Percentiles rank a stretch among this genome's conserved stretches.
These are phyloP conservation scores for Myotis myotis DNA, from an alignment of 2,797 vertebrate species.

Conservation along the genomic window DNA sequence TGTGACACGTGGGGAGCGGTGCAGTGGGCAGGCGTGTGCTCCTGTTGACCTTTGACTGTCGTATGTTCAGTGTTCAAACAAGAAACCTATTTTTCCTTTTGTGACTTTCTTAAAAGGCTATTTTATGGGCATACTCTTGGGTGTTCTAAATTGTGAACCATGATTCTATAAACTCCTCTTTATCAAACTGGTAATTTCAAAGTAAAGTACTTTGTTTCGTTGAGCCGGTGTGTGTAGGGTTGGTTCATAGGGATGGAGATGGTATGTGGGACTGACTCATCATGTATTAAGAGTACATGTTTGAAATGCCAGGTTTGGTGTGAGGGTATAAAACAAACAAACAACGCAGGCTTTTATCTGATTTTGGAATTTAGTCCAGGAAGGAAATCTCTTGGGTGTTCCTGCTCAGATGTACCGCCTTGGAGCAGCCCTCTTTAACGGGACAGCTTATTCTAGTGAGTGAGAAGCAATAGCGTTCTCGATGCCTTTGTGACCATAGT, in stretches of 20 bases:
- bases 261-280: background rate
- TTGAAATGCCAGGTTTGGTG: background rate
- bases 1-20: fast-evolving
- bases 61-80: background rate
- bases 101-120: background rate
- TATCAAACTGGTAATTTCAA: background rate
- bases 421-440: background rate
- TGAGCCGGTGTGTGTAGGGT: background rate
- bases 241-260: background rate
- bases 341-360: background rate
- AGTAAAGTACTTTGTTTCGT: background rate
- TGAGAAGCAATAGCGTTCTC: background rate
- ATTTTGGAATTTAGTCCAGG: background rate
- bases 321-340: background rate
- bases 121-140: background rate
- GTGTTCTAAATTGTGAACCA: background rate
- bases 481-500: fast-evolving
- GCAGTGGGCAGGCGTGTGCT: background rate
- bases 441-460: background rate
- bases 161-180: background rate
- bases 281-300: background rate
- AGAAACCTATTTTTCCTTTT: background rate
- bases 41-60: background rate
- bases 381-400: background rate
- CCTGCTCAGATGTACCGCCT: background rate